Base-by-base conservation (phyloP, 2,113 vertebrate species). In the Lepisosteus osseus region DNA sequence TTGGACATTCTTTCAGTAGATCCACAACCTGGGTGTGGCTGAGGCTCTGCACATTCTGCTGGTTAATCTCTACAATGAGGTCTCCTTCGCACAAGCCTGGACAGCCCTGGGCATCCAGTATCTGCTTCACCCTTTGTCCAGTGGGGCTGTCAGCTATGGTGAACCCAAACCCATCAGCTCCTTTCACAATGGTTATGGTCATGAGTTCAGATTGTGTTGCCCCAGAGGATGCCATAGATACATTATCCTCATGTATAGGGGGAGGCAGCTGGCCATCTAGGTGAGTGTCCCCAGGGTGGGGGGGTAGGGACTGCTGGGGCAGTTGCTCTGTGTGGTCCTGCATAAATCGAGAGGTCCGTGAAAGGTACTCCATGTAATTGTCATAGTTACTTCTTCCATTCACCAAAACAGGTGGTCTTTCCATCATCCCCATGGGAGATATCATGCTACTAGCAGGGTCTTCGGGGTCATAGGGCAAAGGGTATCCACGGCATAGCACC, bases 61-160 rank as follows among this genome's bases (percentile, higher is more conserved):
- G 96, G 93, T 99, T 99, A 85, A 99, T 95, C 93, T 99, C 97
- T 86, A 97, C 86, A 79, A 99, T 96, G 80, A 99, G 94, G 91
- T 99, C 97, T 0, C 97, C 96, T 93, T 98, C 96, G 80, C 93
- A 95, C 79, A 99, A 93, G 73, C 97, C 97, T 68, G 95, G 96
- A 85, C 97, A 98, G 86, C 97, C 96, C 90, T 94, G 94, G 76
- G 96, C 92, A 88, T 98, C 97, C 91, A 98, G 92, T 84, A 99
- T 94, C 83, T 99, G 97, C 89, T 98, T 98, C 82, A 99, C 97
- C 42, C 97, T 89, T 89, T 99, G 97, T 81, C 97, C 97, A 68
- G 94, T 92, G 54, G 93, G 90, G 80, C 96, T 95, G 92, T 99
- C 97, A 2, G 97, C 97, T 76, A 99, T 97, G 69, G 97, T 98